phyloP scores from a whole-genome alignment of 2,797 vertebrate genomes.

The Oophaga sylvatica region DNA sequence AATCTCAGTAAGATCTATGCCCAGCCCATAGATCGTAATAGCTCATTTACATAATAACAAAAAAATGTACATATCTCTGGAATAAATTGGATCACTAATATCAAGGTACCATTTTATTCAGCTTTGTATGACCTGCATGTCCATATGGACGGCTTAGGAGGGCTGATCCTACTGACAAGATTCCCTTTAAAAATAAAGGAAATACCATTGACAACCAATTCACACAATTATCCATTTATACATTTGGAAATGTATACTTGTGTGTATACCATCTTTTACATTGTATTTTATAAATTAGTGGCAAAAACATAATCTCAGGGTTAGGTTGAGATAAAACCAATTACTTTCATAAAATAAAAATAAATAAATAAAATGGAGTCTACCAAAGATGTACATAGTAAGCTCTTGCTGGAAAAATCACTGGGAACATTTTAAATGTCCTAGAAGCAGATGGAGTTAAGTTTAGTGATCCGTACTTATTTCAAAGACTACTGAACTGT shows the following conservation, averaged over 20 bases:
- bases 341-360: too few relatives aligned
- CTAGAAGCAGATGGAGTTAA: background rate
- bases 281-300: background rate
- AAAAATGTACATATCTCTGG: too few relatives aligned
- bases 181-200: too few relatives aligned
- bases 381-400: background rate
- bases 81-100: too few relatives aligned
- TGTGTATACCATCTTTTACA: background rate
- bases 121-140: too few relatives aligned
- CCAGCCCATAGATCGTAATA: too few relatives aligned
- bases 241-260: background rate
- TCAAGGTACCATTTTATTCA: too few relatives aligned
- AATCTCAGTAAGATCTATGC: too few relatives aligned
- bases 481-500: conserved; percentile 12
- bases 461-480: conserved; percentile 32
- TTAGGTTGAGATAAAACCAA: background rate
- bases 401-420: conserved; percentile 20
- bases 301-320: background rate
- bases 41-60: too few relatives aligned
- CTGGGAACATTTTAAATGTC: conserved; percentile 1
- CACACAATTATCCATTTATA: background rate
- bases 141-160: too few relatives aligned
- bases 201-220: too few relatives aligned
- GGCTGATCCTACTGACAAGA: too few relatives aligned
- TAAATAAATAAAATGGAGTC: background rate